phyloP scores from a whole-genome alignment of 1,140 invertebrate genomes.

The Dinothrombium tinctorium region DNA sequence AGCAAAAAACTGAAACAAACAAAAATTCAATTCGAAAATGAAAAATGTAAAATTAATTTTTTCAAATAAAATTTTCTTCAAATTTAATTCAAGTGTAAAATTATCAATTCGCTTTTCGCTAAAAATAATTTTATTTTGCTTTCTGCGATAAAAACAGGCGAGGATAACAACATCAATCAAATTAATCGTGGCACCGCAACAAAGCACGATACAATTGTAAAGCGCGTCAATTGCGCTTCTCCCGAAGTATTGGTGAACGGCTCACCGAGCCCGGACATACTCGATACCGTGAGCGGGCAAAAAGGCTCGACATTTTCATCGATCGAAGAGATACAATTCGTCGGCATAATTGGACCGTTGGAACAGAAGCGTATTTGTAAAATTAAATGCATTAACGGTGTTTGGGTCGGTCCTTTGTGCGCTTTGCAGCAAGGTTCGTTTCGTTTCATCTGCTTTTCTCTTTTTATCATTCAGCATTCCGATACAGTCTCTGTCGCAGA shows the following conservation, averaged over 20 bases:
- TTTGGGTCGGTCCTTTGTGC: constrained; percentile 50
- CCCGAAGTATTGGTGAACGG: constrained; percentile 16
- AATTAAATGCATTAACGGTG: constrained; percentile 49
- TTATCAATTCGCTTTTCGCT: too few relatives aligned
- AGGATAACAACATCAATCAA: too few relatives aligned
- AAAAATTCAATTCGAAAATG: too few relatives aligned
- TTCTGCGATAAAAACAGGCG: too few relatives aligned
- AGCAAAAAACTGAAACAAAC: too few relatives aligned
- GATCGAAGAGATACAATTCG: constrained; percentile 27
- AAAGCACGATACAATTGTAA: background rate
- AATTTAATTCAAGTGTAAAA: too few relatives aligned
- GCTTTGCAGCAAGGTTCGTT: constrained; percentile 25
- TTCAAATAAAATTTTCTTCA: too few relatives aligned
- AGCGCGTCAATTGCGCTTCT: constrained; percentile 11
- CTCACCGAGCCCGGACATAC: constrained; percentile 9
- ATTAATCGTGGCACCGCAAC: too few relatives aligned
- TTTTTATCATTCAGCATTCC: too few relatives aligned
- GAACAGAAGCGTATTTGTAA: constrained; percentile 42
- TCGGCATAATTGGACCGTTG: constrained; percentile 36
- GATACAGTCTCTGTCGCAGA: too few relatives aligned
- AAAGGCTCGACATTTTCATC: constrained; percentile 10
- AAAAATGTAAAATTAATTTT: too few relatives aligned
- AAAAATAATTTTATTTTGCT: too few relatives aligned
- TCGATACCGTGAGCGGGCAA: constrained; percentile 5
- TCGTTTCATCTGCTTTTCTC: background rate